A percentile compares a stretch with the other conserved stretches of the same genome.
Conservation (phyloP, 2,888 invertebrate genomes). For the Drosophila pseudotakahashii region DNA sequence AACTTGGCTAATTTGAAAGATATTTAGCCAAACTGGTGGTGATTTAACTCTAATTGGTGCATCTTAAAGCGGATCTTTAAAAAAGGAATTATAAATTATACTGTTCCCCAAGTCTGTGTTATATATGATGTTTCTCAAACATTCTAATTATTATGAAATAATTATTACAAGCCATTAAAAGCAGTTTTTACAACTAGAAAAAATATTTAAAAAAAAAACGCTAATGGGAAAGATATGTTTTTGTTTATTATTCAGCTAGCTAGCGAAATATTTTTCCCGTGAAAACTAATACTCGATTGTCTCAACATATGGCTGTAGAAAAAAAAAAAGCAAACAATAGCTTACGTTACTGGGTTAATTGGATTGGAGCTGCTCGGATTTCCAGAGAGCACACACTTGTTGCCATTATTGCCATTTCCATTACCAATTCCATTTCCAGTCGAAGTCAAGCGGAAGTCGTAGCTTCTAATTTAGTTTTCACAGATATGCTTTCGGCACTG, state of each 20-base stretch:
- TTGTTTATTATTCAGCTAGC: neutral
- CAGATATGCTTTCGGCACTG: neutral
- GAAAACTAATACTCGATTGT: conserved; percentile 16
- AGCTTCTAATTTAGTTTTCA: conserved; percentile 1
- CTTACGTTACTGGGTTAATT: conserved; percentile 30
- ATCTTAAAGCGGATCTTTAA: neutral
- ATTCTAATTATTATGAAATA: neutral
- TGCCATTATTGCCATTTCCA: neutral
- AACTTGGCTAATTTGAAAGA: conserved; percentile 11
- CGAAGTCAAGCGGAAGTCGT: conserved; percentile 15
- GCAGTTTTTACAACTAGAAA: no score
- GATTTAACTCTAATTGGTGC: neutral
- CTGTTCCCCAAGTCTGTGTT: neutral
- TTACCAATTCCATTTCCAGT: neutral
- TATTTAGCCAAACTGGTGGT: conserved; percentile 15
- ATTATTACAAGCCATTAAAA: neutral
- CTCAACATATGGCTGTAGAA: conserved; percentile 15
- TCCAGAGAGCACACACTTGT: conserved; percentile 8
- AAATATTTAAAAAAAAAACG: neutral
- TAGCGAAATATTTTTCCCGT: conserved; percentile 18
- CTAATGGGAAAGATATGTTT: conserved; percentile 17
- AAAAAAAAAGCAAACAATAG: conserved; percentile 17
- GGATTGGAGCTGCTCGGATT: conserved; percentile 4
- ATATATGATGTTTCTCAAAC: no score
- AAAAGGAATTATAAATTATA: neutral